phyloP scores from a whole-genome alignment of 1,140 invertebrate genomes.

The Microplitis mediator region DNA sequence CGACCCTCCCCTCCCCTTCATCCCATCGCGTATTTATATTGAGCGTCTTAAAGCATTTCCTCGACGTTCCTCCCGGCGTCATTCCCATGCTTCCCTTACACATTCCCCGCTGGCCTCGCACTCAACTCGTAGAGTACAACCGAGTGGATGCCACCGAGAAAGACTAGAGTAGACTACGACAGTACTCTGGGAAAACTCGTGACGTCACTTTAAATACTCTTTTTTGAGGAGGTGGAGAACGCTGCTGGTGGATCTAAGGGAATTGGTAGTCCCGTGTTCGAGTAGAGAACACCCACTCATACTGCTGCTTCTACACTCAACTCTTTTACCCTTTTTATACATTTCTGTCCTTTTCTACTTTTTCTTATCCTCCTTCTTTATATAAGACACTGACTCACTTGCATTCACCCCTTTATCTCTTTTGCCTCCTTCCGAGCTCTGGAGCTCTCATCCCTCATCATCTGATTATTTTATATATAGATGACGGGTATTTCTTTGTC shows the following conservation, averaged over 20 bases:
- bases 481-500: not conserved
- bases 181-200: conserved; percentile 18
- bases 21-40: conserved; percentile 63
- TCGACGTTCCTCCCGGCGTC: conserved; percentile 11
- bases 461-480: not conserved
- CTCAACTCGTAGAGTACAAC: not conserved
- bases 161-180: too few relatives aligned
- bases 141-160: not conserved
- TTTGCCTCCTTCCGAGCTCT: not conserved
- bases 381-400: conserved; percentile 5
- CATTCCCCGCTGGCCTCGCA: not conserved
- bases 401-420: conserved; percentile 26
- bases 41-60: conserved; percentile 63
- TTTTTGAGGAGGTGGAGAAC: conserved; percentile 9
- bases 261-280: conserved; percentile 45
- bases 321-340: conserved; percentile 2
- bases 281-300: conserved; percentile 28
- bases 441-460: not conserved
- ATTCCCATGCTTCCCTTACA: conserved; percentile 9
- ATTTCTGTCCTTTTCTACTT: conserved; percentile 12
- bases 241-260: conserved; percentile 39
- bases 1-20: conserved; percentile 43
- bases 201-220: conserved; percentile 48
- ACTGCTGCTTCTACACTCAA: not conserved
- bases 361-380: not conserved